These are phyloP conservation scores for Caenorhabditis japonica DNA, from an alignment of 2,888 invertebrate species.

Conservation along the genomic window DNA sequence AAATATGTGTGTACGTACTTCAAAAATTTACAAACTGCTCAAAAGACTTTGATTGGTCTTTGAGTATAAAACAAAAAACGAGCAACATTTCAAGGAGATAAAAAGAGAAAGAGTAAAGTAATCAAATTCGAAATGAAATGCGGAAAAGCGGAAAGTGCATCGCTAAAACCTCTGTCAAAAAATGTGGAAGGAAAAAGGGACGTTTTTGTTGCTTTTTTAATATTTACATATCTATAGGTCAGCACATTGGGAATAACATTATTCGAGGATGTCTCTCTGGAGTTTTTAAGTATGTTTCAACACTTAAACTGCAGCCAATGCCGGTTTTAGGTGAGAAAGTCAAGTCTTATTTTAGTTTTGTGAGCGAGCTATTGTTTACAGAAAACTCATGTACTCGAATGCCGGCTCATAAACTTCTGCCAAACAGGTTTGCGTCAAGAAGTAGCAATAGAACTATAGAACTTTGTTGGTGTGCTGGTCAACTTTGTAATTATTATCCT, in stretches of 20 bases:
- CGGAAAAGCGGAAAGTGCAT: too few relatives aligned
- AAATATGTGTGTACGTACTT: too few relatives aligned
- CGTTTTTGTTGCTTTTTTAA: too few relatives aligned
- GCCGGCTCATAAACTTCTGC: slow-evolving; percentile 68
- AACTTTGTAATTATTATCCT: slow-evolving; percentile 75
- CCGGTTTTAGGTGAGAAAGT: slow-evolving; percentile 24
- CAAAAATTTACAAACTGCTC: too few relatives aligned
- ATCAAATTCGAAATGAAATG: too few relatives aligned
- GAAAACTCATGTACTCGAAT: slow-evolving; percentile 64
- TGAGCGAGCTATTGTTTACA: too few relatives aligned
- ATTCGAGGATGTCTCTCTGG: slow-evolving; percentile 76
- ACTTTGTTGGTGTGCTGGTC: slow-evolving; percentile 73
- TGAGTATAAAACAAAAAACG: too few relatives aligned
- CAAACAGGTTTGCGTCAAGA: slow-evolving; percentile 68
- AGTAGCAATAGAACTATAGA: slow-evolving; percentile 72
- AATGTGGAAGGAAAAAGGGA: neutral
- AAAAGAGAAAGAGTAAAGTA: too few relatives aligned
- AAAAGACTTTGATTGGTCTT: too few relatives aligned
- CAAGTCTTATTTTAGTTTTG: neutral
- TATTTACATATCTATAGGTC: slow-evolving; percentile 62
- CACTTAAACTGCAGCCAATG: slow-evolving; percentile 46
- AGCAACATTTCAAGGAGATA: too few relatives aligned
- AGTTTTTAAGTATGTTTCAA: slow-evolving; percentile 72
- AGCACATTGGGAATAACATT: slow-evolving; percentile 76
- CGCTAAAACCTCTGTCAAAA: too few relatives aligned